Base-by-base conservation (phyloP, 1,140 invertebrate genomes). In the Akabosia matsudoensis region DNA sequence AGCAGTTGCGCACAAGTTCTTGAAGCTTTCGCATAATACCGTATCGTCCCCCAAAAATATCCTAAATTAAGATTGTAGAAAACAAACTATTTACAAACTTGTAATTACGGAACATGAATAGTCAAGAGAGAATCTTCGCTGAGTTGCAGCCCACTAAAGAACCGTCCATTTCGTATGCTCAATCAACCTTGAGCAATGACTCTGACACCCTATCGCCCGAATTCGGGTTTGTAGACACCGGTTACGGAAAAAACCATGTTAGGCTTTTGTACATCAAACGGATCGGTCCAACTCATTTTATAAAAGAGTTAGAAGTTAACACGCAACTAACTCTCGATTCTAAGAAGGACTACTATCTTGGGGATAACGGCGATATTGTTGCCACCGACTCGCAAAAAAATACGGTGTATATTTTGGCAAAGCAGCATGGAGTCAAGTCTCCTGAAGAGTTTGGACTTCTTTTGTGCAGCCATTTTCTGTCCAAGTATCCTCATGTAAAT, bases 371-470 rank as follows among this genome's bases (percentile, higher is more conserved):
- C 37, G 89, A 91, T 80, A 89, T 92, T 51, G 88, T 92, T n/a
- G 92, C 92, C 0, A 93, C 92, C 0, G 92, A 93, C 81, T 90
- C 91, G 7, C 92, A 93, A 81, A 93, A 93, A 85, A 93, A 93
- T 81, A 93, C 91, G 0, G 90, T 93, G n/a, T 92, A 92, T 82
- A 82, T 92, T 30, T 81, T 93, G 78, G 92, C 92, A 13, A 92
- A 92, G 82, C 90, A 92, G 79, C 85, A 91, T 83, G 91, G 91
- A 45, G 88, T 87, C 74, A 83, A 90, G 76, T 90, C 88, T 10
- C 90, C 91, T 0, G 92, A 93, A 82, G 89, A 90, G 74, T 93
- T 93, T 83, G 91, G 87, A 0, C 85, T 92, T 1, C 83, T 90
- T 2, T 84, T 92, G 28, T 89, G 90, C 79, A 87, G 87, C 61